Base-by-base conservation (phyloP, 2,797 vertebrate species). In the Cossypha niveicapilla region DNA sequence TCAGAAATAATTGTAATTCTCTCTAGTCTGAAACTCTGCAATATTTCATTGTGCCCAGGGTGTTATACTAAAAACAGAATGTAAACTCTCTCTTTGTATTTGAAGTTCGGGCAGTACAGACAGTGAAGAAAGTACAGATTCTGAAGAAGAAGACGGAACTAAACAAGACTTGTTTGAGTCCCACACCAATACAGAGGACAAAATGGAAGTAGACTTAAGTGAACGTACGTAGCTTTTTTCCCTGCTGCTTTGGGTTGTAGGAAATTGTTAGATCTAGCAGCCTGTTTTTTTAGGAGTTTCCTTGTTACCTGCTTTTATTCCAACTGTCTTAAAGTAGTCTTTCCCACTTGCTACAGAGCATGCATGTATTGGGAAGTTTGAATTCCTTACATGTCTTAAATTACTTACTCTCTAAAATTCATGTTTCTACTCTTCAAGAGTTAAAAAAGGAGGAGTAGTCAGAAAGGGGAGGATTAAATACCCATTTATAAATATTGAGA, bases 51-150 rank as follows among this genome's bases (percentile, higher is more conserved):
- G 18, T 81, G 54, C 47, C 19, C 23, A 24, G 18, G 6, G 2
- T 72, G 27, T 88, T 35, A 47, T 35, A 47, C 28, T 81, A 28
- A 91, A 63, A 24, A 3, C 27, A 62, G 10, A 78, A 73, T 32
- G 7, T 94, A 32, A 94, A 85, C 47, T 60, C 0, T 78, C 25
- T 70, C 27, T 92, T 57, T 95, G 53, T 45, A 9, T 83, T 92
- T 86, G 97, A 97, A 99, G 99, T 97, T 99, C 99, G 45, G 99
- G 99, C 87, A 99, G 99, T 94, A 99, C 99, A 3, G 99, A 99
- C 97, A 99, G 99, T 14, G 99, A 99, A 95, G 99, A 99, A 94
- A 99, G 99, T 96, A 99, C 99, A 45, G 99, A 99, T 94, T 99
- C 99, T 0, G 99, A 99, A 97, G 99, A 99, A 58, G 99, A 99